A percentile compares a stretch with the other conserved stretches of the same genome.
Evolutionary conservation across 2,113 vertebrate genomes (phyloP).

Genomic region (Leucopternis melanops): DNA sequence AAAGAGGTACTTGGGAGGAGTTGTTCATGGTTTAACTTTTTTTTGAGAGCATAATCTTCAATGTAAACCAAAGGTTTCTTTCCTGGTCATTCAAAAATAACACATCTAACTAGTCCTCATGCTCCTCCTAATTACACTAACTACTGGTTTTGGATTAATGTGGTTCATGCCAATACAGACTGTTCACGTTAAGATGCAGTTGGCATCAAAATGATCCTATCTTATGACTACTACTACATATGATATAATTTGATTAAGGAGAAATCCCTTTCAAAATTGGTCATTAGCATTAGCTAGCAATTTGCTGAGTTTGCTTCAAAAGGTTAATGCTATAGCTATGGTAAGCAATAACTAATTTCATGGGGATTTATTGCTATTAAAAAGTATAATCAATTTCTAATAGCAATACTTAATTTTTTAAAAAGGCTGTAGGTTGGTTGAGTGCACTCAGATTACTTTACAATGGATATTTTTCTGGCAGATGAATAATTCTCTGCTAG

Average conservation of each 20-base stretch:
- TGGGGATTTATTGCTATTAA: conserved; percentile 57
- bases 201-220: conserved; percentile 21
- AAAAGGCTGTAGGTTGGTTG: conserved; percentile 7
- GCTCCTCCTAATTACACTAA: background rate
- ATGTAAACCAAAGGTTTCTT: background rate
- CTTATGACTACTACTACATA: background rate
- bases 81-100: background rate
- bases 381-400: conserved; percentile 49
- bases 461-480: conserved; percentile 33
- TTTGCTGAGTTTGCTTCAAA: conserved; percentile 39
- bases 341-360: conserved; percentile 53
- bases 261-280: conserved; percentile 47
- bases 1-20: background rate
- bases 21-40: background rate
- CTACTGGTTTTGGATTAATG: conserved; percentile 20
- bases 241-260: conserved; percentile 34
- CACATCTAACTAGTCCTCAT: background rate
- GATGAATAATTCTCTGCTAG: conserved; percentile 10
- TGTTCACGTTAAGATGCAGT: background rate
- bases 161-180: background rate
- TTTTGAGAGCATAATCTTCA: background rate
- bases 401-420: conserved; percentile 33
- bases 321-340: conserved; percentile 28
- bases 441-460: conserved; percentile 28
- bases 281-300: conserved; percentile 42